These are phyloP conservation scores for Julus scandinavius DNA, from an alignment of 2,888 invertebrate genomes.

Conservation along the genomic window DNA sequence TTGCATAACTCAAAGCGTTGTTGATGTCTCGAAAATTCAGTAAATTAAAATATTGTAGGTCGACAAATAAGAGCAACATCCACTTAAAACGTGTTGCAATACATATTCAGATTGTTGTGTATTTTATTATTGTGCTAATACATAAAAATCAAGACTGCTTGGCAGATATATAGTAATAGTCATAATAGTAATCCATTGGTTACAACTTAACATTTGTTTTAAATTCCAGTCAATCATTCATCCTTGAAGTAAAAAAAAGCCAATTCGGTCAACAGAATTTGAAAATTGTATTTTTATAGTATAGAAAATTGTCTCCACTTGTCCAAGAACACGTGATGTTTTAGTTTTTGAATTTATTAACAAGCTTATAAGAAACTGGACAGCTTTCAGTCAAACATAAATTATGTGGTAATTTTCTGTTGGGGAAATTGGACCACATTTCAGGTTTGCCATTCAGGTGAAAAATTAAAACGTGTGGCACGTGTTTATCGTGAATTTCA, in stretches of 20 bases:
- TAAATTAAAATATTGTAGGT: slow-evolving; percentile 7
- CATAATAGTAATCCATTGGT: background rate
- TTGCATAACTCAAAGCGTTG: background rate
- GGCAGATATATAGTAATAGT: no score
- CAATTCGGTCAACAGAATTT: slow-evolving; percentile 12
- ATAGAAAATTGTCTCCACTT: background rate
- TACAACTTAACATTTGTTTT: background rate
- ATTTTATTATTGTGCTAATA: background rate
- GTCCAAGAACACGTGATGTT: background rate
- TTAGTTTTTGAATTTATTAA: background rate
- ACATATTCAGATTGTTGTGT: background rate
- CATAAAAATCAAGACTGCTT: background rate
- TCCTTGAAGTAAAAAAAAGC: background rate
- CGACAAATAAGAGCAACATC: slow-evolving; percentile 6
- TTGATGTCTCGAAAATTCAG: no score
- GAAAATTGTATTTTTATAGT: background rate
- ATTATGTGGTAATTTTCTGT: slow-evolving; percentile 4
- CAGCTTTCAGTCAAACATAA: background rate
- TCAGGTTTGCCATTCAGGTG: background rate
- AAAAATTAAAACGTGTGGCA: slow-evolving; percentile 1
- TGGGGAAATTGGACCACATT: background rate
- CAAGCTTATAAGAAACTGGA: background rate
- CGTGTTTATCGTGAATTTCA: slow-evolving; percentile 8
- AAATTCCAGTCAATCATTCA: slow-evolving; percentile 6
- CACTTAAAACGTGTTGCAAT: slow-evolving; percentile 2